Percentiles rank a stretch among this genome's conserved stretches.
These are phyloP conservation scores for Macrotis lagotis DNA, from an alignment of 2,113 vertebrate species.

Conservation along the genomic window DNA sequence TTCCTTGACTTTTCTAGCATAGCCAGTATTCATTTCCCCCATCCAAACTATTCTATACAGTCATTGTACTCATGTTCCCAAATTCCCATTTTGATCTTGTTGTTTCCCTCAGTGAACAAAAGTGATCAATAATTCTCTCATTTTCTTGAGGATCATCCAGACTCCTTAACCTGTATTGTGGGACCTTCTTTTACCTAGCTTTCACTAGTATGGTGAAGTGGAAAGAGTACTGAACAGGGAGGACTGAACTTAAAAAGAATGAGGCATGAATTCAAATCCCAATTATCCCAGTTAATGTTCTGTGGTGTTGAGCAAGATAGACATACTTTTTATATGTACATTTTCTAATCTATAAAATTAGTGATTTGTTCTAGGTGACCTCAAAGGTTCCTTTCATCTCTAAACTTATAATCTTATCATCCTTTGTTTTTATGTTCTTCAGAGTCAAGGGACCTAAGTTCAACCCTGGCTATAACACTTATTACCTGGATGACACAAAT, in stretches of 20 bases:
- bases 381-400: not conserved
- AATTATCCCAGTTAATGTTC: not conserved
- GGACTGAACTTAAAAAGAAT: not conserved
- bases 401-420: not conserved
- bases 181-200: not conserved
- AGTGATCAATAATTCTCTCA: not conserved
- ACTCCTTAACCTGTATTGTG: not conserved
- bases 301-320: not conserved
- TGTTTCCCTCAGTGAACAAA: not conserved
- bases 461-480: not conserved
- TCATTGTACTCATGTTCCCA: not conserved
- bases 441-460: not conserved
- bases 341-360: not conserved
- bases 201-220: not conserved
- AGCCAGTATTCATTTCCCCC: not conserved
- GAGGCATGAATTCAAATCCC: not conserved
- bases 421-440: not conserved
- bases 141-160: not conserved
- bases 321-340: not conserved
- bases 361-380: not conserved
- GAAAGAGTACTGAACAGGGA: not conserved
- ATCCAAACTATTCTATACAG: not conserved
- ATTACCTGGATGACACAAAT: not conserved
- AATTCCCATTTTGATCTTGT: not conserved
- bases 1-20: not conserved